These are phyloP conservation scores for Saccostrea cuccullata DNA, from an alignment of 1,140 invertebrate genomes.

Conservation along the genomic window DNA sequence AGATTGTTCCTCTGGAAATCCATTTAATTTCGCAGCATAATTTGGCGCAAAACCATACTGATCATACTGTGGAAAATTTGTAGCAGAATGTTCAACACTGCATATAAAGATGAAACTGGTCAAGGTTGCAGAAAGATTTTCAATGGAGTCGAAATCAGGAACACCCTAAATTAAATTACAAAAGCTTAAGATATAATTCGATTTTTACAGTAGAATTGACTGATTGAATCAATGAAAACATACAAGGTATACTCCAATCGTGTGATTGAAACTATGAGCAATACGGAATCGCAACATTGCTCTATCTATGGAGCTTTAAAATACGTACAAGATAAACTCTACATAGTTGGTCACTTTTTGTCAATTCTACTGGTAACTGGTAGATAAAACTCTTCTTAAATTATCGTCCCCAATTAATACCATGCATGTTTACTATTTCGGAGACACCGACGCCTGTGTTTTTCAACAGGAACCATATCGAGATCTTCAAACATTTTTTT, in stretches of 20 bases:
- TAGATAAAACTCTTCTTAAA: too few relatives aligned
- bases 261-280: neutral
- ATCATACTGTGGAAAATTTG: constrained; percentile 78
- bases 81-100: constrained; percentile 79
- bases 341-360: too few relatives aligned
- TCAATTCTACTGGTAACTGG: too few relatives aligned
- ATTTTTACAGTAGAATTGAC: neutral
- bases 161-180: constrained; percentile 62
- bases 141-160: constrained; percentile 70
- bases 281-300: too few relatives aligned
- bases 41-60: constrained; percentile 80
- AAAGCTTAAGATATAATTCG: neutral
- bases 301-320: too few relatives aligned
- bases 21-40: constrained; percentile 78
- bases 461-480: too few relatives aligned
- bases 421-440: too few relatives aligned
- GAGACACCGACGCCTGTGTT: too few relatives aligned
- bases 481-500: too few relatives aligned
- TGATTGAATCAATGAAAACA: too few relatives aligned
- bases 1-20: constrained; percentile 76
- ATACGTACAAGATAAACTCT: too few relatives aligned
- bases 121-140: constrained; percentile 75
- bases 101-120: constrained; percentile 79
- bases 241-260: neutral
- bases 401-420: too few relatives aligned